These are phyloP conservation scores for Cosmia pyralina DNA, from an alignment of 2,888 invertebrate species.

Conservation along the genomic window DNA sequence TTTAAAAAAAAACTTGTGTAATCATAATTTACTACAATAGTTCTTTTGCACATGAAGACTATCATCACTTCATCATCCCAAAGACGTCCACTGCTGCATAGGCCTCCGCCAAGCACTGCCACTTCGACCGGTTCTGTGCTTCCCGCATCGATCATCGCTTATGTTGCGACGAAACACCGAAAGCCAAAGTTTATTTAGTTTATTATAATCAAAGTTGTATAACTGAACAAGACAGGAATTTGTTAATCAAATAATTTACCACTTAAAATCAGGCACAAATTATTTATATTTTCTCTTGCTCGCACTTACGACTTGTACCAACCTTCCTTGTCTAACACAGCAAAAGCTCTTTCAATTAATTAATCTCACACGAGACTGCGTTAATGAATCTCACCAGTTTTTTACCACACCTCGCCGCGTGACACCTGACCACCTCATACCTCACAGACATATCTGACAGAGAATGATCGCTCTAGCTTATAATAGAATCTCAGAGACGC, in stretches of 20 bases:
- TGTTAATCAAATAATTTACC: neutral
- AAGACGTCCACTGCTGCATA: too few species aligned
- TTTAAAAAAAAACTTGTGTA: too few species aligned
- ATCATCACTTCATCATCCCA: neutral
- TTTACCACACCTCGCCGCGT: constrained; percentile 5
- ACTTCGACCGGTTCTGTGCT: too few species aligned
- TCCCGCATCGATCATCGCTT: too few species aligned
- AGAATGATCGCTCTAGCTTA: neutral
- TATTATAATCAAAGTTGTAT: neutral
- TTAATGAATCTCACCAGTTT: constrained; percentile 35
- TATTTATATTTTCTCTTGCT: neutral
- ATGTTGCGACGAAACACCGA: neutral
- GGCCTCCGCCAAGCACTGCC: too few species aligned
- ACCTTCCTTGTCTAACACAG: neutral
- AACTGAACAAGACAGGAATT: too few species aligned
- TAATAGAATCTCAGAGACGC: neutral
- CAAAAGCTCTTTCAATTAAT: constrained; percentile 32
- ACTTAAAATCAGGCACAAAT: neutral
- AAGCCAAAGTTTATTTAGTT: neutral
- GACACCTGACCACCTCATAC: neutral
- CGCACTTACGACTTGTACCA: neutral
- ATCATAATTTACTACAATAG: neutral
- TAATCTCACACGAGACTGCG: constrained; percentile 22
- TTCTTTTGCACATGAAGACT: neutral
- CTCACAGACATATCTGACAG: neutral